phyloP scores from a whole-genome alignment of 2,888 invertebrate species.

The Tillus elongatus region DNA sequence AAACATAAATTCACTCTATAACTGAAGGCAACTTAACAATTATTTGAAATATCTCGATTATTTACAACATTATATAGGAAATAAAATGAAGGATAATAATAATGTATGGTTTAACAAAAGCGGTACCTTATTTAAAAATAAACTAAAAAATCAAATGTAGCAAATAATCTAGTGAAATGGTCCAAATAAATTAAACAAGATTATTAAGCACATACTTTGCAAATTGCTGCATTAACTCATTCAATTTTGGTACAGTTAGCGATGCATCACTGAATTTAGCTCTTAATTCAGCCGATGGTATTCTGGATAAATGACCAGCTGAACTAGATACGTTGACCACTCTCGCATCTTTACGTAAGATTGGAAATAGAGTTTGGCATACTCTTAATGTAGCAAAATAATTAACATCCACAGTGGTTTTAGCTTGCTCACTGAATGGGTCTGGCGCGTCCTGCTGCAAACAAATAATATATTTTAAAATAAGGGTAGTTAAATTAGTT shows the following conservation, averaged over 20 bases:
- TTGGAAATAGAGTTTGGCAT: constrained; percentile 61
- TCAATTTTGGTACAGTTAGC: constrained; percentile 52
- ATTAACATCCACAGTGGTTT: constrained; percentile 59
- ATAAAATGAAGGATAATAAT: too few relatives aligned
- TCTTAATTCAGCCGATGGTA: constrained; percentile 50
- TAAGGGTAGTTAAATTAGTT: too few relatives aligned
- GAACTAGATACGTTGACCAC: constrained; percentile 71
- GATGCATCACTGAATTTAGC: constrained; percentile 47
- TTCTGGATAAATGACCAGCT: constrained; percentile 52
- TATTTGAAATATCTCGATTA: too few relatives aligned
- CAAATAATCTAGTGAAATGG: too few relatives aligned
- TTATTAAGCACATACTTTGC: constrained; percentile 50
- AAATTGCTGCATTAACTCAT: constrained; percentile 56
- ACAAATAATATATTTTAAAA: too few relatives aligned
- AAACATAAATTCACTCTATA: too few relatives aligned
- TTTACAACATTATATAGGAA: too few relatives aligned
- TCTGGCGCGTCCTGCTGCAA: constrained; percentile 46
- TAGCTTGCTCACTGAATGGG: constrained; percentile 58
- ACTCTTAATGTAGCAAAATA: constrained; percentile 56
- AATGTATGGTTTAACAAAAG: too few relatives aligned
- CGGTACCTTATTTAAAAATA: too few relatives aligned
- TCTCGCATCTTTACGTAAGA: constrained; percentile 58
- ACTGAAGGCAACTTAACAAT: too few relatives aligned
- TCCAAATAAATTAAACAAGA: too few relatives aligned
- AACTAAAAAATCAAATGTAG: too few relatives aligned